Conservation (phyloP, 2,797 vertebrate genomes). For the Botia almorhae region DNA sequence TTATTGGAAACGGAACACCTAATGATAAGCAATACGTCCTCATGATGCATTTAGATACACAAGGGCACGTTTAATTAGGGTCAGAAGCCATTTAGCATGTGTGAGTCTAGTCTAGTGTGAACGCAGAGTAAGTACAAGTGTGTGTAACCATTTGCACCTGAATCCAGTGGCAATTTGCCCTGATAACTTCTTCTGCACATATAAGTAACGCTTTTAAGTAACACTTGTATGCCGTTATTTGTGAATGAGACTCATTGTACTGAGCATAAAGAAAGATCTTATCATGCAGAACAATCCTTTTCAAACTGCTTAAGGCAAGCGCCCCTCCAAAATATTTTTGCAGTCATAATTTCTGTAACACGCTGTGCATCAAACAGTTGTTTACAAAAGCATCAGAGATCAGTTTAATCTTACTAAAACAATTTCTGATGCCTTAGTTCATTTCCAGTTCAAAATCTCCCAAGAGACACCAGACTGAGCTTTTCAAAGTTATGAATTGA, state of each 20-base stretch:
- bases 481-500: constrained; percentile 27
- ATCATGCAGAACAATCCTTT: constrained; percentile 1
- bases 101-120: background rate
- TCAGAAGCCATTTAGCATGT: too few species aligned
- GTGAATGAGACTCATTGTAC: background rate
- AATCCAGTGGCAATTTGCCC: background rate
- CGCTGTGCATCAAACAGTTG: constrained; percentile 28
- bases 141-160: background rate
- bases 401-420: constrained; percentile 34
- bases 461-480: constrained; percentile 28
- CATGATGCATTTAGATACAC: background rate
- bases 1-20: too few species aligned
- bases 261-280: background rate
- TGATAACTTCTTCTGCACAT: background rate
- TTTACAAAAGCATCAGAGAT: constrained; percentile 29
- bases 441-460: constrained; percentile 42
- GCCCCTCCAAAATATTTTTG: constrained; percentile 13
- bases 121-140: background rate
- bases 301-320: background rate
- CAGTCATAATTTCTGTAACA: constrained; percentile 3
- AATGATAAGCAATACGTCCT: too few species aligned
- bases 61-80: background rate
- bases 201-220: background rate
- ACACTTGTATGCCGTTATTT: background rate
- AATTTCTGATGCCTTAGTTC: constrained; percentile 28